Percentiles rank a stretch among this genome's conserved stretches.
Conservation (phyloP, 1,140 invertebrate genomes). For the Penaeus indicus region DNA sequence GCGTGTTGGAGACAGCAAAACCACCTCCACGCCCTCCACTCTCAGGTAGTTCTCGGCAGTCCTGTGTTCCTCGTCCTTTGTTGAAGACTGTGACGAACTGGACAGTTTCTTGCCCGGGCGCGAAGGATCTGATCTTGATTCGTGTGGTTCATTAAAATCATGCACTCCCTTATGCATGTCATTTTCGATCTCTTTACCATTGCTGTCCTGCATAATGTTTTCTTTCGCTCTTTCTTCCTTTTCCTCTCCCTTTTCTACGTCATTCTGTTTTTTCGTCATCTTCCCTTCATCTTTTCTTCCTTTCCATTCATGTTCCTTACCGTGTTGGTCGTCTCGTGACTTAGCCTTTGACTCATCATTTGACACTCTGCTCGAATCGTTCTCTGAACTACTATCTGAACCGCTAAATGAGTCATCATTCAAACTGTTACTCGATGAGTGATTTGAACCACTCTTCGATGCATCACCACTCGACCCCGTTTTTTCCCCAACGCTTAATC, state of each 20-base stretch:
- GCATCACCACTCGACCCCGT: too few species aligned
- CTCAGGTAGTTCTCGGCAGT: constrained; percentile 4
- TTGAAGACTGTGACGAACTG: not conserved
- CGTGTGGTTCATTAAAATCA: too few species aligned
- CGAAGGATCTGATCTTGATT: too few species aligned
- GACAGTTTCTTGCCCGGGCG: too few species aligned
- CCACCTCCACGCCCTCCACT: constrained; percentile 40
- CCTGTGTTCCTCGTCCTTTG: constrained; percentile 3
- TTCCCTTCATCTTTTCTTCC: not conserved
- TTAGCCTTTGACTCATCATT: too few species aligned
- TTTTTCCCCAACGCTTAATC: too few species aligned
- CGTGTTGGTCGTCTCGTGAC: not conserved
- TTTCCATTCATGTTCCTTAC: not conserved
- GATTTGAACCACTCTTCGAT: too few species aligned
- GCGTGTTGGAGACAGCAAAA: constrained; percentile 46
- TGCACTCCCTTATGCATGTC: not conserved
- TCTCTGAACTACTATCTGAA: too few species aligned
- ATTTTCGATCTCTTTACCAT: not conserved
- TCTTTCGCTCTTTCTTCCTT: not conserved
- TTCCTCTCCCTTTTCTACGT: not conserved
- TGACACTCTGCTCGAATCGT: too few species aligned
- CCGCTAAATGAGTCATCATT: too few species aligned
- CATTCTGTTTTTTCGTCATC: not conserved
- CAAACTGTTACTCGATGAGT: too few species aligned
- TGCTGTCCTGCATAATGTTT: not conserved